Base-by-base conservation (phyloP, 2,888 invertebrate species). In the Synanthedon formicaeformis region DNA sequence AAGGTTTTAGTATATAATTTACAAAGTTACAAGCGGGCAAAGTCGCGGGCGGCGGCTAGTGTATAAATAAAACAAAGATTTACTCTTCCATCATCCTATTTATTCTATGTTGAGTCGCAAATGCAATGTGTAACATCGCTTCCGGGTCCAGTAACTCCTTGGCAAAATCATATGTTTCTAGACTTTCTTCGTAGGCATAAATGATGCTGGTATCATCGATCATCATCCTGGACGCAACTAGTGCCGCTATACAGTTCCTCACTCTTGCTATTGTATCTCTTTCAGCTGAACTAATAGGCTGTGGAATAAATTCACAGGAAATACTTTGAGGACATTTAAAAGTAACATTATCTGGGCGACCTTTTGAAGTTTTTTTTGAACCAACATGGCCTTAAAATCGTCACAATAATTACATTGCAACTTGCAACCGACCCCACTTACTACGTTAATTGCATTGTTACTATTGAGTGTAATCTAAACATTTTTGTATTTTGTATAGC, bases 201-300 rank as follows among this genome's bases (percentile, higher is more conserved):
- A 94, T 90, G 50, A 98, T 94, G 67, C 96, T 96, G 0, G 97
- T 96, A 71, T 98, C 97, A 64, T 93, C 97, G 2, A 99, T 81
- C 89, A 96, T 92, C 84, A 98, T 93, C 71, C 95, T 94, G 60
- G 95, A 94, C 23, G 94, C 92, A 0, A 95, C 93, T 53, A 99
- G 82, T 0, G 96, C 94, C 50, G 94, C 79, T 57, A 99, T 93
- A 72, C 97, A 97, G 78, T 98, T 98, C 53, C 94, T 91, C 23
- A 98, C 80, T 54, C 99, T 89, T 0, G 93, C 93, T 69, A 99
- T 96, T n/a, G 93, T 92, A 79, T 96, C 94, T 53, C 98, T 90
- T 61, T 95, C 95, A 0, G 89, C 81, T 53, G 88, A 85, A 6
- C 91, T 89, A 16, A 98, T 90, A 11, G 91, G 89, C 93, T 94